Conservation (phyloP, 2,113 vertebrate species). For the Psilopogon haemacephalus region DNA sequence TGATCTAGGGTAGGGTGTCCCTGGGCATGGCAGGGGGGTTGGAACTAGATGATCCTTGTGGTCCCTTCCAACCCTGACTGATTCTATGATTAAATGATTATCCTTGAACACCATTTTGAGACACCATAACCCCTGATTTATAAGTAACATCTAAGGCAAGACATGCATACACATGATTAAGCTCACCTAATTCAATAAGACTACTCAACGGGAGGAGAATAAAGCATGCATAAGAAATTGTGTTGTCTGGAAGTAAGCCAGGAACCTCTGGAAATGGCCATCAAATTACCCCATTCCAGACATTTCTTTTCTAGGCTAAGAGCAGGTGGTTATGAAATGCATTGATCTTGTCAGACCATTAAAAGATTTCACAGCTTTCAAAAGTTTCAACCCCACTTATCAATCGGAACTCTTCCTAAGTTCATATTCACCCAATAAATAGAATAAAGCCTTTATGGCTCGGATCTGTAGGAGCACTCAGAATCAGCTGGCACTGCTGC, state of each 20-base stretch:
- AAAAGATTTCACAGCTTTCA: background rate
- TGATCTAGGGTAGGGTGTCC: no score
- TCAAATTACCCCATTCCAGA: background rate
- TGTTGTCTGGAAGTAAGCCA: background rate
- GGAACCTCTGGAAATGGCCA: background rate
- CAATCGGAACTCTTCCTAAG: background rate
- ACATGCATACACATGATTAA: background rate
- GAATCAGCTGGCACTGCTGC: constrained; percentile 22
- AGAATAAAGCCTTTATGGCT: background rate
- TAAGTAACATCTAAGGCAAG: background rate
- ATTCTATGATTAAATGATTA: background rate
- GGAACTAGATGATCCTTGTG: no score
- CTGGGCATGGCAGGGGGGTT: no score
- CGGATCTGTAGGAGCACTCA: background rate
- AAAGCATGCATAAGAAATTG: background rate
- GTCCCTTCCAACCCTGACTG: no score
- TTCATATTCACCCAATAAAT: background rate
- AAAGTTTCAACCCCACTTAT: background rate
- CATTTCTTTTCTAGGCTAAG: background rate
- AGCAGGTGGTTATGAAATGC: background rate
- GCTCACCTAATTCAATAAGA: background rate
- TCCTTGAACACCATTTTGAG: background rate
- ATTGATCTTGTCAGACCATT: background rate
- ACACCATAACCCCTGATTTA: background rate
- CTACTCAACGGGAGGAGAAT: background rate